Evolutionary conservation across 2,888 invertebrate species (phyloP), one percentile per base, ranked within the genome.

Genomic region (Thereva unica): DNA sequence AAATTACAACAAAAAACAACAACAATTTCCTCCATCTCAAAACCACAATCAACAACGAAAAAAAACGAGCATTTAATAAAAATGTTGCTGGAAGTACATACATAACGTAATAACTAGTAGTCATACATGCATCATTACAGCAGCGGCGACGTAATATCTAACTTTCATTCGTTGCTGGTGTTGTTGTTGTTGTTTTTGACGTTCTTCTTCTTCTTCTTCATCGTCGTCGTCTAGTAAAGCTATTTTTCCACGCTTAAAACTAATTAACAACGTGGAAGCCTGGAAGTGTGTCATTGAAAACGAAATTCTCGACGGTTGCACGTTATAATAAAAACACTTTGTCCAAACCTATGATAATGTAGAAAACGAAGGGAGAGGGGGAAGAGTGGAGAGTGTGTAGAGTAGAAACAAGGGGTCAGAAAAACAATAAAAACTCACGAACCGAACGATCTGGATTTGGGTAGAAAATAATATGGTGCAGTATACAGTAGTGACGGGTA

Each of bases 281-380:
- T n/a, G 37, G 64, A 64, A 64, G 44, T 64, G 53, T 64, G 64
- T 53, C 53, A 64, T 53, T 53, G 64, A 64, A 64, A 64, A 64
- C 53, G 64, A 64, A 64, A 64, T 64, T 64, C 53, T 64, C 41
- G 12, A 34, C 23, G 12, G 40, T 41, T 57, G 40, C 52, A 52
- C 23, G 34, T 50, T 50, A n/a, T n/a, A n/a, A n/a, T n/a, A 8
- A 52, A 23, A 50, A 63, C 50, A 52, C n/a, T n/a, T 35, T 5
- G 12, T 40, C 50, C 35, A 37, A 45, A 44, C n/a, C 34, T 34
- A n/a, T n/a, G 23, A 57, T 45, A 57, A 23, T 57, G 42, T 45
- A 9, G 23, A 34, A 12, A 12, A 49, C 1, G n/a, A 7, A 12
- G 49, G 7, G 55, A 6, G 12, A 23, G 44, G 40, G 61, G 49